A percentile compares a stretch with the other conserved stretches of the same genome.
Evolutionary conservation across 2,797 vertebrate species (phyloP).

Genomic region (Anabas testudineus): DNA sequence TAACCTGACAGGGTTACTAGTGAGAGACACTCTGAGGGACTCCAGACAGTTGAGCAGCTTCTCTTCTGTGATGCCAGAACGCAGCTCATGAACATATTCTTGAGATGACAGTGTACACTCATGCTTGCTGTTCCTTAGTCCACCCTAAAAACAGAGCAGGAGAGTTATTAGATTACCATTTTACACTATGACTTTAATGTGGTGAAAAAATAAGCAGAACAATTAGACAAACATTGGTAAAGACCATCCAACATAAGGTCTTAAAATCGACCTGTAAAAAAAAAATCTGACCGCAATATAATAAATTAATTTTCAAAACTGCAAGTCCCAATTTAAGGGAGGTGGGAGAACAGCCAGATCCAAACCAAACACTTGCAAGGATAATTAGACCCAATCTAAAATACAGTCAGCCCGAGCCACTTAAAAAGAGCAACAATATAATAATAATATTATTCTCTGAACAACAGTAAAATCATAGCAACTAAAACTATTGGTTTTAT

Average conservation of each 20-base stretch:
- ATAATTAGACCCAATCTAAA: too few relatives aligned
- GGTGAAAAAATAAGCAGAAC: neutral
- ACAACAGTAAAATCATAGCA: too few relatives aligned
- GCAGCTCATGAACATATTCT: constrained; percentile 97
- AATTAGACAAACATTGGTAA: neutral
- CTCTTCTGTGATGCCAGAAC: constrained; percentile 95
- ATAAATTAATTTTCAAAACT: too few relatives aligned
- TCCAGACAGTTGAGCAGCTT: constrained; percentile 97
- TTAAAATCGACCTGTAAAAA: too few relatives aligned
- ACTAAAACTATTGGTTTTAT: too few relatives aligned
- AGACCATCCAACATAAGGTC: neutral
- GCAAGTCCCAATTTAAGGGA: too few relatives aligned
- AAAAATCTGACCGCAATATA: too few relatives aligned
- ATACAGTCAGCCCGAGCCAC: too few relatives aligned
- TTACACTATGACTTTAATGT: neutral
- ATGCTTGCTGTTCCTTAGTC: constrained; percentile 97
- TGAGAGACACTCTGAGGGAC: constrained; percentile 97
- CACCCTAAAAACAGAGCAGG: constrained; percentile 86
- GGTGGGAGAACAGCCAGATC: too few relatives aligned
- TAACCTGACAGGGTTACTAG: constrained; percentile 99
- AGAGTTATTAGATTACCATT: constrained; percentile 17
- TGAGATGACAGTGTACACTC: constrained; percentile 96
- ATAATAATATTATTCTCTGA: too few relatives aligned
- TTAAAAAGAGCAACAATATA: too few relatives aligned
- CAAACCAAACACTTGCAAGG: too few relatives aligned